These are phyloP conservation scores for Aplocera efformata DNA, from an alignment of 2,888 invertebrate species.

Conservation along the genomic window DNA sequence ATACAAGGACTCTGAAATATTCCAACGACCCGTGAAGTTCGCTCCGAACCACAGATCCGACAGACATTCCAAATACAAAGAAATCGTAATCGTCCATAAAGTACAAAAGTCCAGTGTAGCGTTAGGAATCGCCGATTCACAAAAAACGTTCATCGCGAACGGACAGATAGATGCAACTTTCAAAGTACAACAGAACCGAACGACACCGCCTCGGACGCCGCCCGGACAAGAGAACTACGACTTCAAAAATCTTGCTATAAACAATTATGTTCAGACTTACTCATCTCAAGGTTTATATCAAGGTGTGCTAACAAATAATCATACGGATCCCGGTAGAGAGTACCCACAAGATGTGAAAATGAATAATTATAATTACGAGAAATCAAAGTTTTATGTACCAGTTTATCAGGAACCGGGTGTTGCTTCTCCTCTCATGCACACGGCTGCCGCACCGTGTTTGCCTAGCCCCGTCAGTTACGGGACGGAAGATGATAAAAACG, in stretches of 20 bases:
- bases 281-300: slow-evolving; percentile 35
- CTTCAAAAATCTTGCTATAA: slow-evolving; percentile 53
- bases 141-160: slow-evolving; percentile 31
- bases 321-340: slow-evolving; percentile 30
- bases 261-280: slow-evolving; percentile 42
- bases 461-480: slow-evolving; percentile 22
- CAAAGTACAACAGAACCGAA: slow-evolving; percentile 30
- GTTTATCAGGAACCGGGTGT: slow-evolving; percentile 35
- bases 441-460: slow-evolving; percentile 24
- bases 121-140: slow-evolving; percentile 19
- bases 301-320: slow-evolving; percentile 23
- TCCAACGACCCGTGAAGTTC: slow-evolving; percentile 41
- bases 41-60: slow-evolving; percentile 15
- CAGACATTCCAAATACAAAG: slow-evolving; percentile 47
- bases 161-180: slow-evolving; percentile 31
- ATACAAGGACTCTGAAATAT: slow-evolving; percentile 38
- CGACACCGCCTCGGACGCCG: slow-evolving; percentile 19
- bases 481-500: slow-evolving; percentile 25
- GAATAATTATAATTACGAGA: slow-evolving; percentile 39
- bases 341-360: slow-evolving; percentile 37
- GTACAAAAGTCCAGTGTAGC: slow-evolving; percentile 29
- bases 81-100: slow-evolving; percentile 55
- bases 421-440: slow-evolving; percentile 23
- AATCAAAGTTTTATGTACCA: slow-evolving; percentile 45
- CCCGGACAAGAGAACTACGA: slow-evolving; percentile 48